Base-by-base conservation (phyloP, 2,797 vertebrate species). In the Gallinago nigripennis region DNA sequence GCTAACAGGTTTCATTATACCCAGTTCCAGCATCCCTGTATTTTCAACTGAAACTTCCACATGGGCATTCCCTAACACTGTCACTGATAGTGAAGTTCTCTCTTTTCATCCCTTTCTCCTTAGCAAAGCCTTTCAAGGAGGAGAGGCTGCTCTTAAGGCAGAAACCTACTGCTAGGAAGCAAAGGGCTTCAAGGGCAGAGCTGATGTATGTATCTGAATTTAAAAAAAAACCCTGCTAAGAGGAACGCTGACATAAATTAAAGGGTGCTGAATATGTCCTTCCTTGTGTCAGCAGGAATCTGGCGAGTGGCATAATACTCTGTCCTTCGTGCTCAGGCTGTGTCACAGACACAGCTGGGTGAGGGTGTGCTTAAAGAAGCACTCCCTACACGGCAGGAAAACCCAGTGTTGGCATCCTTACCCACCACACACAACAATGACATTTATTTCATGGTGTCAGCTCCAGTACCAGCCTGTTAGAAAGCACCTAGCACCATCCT, bases 401-500 rank as follows among this genome's bases (percentile, higher is more conserved):
- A 23, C 8, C 25, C 43, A 9, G 23, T 2, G n/a, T 12, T 1
- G 1, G 18, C 18, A 41, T 57, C 23, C 25, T 30, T 23, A 41
- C 23, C 57, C 28, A 27, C 53, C 30, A 23, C 0, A 1, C 20
- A 6, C 25, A 18, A 30, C 53, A 17, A 13, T 3, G 8, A 18
- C 41, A 70, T 61, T 23, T 27, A 23, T 16, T 35, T 54, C 28
- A 7, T 1, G 8, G 11, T 12, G 21, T 16, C 75, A 68, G 60
- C 50, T 39, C 37, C 20, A 35, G n/a, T 3, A 33, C 31, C 35
- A 23, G 20, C 0, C 24, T 20, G 14, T 12, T 57, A 41, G 25
- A 51, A 58, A 45, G 50, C 30, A n/a, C 21, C 8, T 54, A 20
- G 2, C 8, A 8, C 33, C 31, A 8, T 25, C 56, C 35, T 24